Conservation (phyloP, 2,888 invertebrate genomes). For the Andrena haemorrhoa region DNA sequence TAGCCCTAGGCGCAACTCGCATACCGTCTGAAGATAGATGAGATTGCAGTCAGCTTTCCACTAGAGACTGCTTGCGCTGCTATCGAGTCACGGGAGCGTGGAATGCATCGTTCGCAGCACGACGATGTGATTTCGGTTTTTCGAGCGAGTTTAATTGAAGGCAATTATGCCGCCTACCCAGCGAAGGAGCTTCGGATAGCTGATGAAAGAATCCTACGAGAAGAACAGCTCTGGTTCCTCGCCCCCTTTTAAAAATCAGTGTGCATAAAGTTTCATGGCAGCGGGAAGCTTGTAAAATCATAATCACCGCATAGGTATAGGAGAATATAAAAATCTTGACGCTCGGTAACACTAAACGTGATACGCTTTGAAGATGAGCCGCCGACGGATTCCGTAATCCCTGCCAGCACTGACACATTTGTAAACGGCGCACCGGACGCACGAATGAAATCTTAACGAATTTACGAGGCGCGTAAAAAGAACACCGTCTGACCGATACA, state of each 20-base stretch:
- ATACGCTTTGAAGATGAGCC: too few relatives aligned
- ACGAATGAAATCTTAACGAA: conserved; percentile 29
- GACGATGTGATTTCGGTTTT: conserved; percentile 48
- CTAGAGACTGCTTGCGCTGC: conserved; percentile 44
- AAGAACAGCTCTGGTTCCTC: too few relatives aligned
- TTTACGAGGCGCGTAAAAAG: conserved; percentile 46
- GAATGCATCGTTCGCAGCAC: conserved; percentile 44
- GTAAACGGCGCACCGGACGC: conserved; percentile 16
- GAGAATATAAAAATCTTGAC: too few relatives aligned
- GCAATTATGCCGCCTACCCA: background rate
- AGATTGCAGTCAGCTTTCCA: conserved; percentile 70
- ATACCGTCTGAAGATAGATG: conserved; percentile 74
- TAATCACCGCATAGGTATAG: too few relatives aligned
- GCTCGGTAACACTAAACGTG: too few relatives aligned
- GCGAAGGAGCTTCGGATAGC: background rate
- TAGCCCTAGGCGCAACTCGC: conserved; percentile 73
- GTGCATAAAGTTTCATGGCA: too few relatives aligned
- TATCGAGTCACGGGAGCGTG: conserved; percentile 54
- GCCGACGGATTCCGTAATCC: background rate
- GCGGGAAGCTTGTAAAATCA: too few relatives aligned
- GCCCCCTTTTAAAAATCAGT: too few relatives aligned
- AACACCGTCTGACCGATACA: conserved; percentile 32
- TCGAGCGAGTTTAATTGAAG: background rate
- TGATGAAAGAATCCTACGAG: too few relatives aligned
- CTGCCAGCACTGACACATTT: background rate